A percentile compares a stretch with the other conserved stretches of the same genome.
Evolutionary conservation across 2,113 vertebrate species (phyloP).

Genomic region (Sinocyclocheilus anophthalmus): DNA sequence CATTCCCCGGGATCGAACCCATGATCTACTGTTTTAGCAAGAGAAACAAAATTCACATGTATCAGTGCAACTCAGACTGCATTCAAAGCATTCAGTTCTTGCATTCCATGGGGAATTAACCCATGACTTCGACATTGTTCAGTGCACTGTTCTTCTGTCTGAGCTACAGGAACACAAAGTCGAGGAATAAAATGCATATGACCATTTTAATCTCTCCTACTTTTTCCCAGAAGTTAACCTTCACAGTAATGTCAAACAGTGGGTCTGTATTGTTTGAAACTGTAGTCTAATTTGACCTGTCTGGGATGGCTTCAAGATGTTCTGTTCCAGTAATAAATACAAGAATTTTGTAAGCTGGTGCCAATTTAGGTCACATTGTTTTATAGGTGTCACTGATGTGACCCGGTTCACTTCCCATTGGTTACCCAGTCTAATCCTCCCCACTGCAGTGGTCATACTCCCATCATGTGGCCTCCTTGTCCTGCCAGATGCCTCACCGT

Average conservation of each 20-base stretch:
- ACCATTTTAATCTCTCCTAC: background rate
- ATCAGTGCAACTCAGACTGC: background rate
- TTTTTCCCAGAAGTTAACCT: background rate
- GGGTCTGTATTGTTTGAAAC: background rate
- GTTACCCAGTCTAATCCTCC: slow-evolving; percentile 33
- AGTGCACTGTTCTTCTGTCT: background rate
- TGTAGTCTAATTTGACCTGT: background rate
- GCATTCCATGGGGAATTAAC: background rate
- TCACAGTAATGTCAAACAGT: background rate
- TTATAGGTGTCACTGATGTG: background rate
- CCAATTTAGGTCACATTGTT: slow-evolving; percentile 13
- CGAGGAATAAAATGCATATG: background rate
- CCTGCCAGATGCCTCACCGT: slow-evolving; percentile 58
- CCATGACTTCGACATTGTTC: background rate
- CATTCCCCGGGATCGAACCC: background rate
- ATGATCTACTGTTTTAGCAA: background rate
- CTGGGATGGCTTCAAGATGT: background rate
- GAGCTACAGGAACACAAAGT: background rate
- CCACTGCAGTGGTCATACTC: slow-evolving; percentile 49
- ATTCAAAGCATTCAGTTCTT: background rate
- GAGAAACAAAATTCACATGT: background rate
- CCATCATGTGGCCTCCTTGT: slow-evolving; percentile 51
- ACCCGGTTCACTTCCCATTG: slow-evolving; percentile 21
- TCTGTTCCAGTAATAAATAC: slow-evolving; percentile 6
- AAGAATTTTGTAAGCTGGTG: background rate